phyloP scores from a whole-genome alignment of 1,140 invertebrate genomes.

The Procambarus clarkii region DNA sequence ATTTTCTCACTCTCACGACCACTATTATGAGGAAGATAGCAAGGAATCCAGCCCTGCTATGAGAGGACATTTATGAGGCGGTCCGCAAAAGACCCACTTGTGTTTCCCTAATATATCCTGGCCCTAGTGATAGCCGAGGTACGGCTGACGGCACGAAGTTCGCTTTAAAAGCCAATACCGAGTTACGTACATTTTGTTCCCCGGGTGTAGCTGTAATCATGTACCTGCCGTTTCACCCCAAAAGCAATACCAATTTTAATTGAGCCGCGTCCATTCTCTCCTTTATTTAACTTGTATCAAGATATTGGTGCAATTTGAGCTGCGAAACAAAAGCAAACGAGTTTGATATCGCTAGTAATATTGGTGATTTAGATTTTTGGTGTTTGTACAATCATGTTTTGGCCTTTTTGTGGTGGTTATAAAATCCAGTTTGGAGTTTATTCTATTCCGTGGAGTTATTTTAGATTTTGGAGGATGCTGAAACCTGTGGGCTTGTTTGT shows the following conservation, averaged over 20 bases:
- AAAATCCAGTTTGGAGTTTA: too few relatives aligned
- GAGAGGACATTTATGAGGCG: neutral
- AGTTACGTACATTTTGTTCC: neutral
- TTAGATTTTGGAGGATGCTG: too few relatives aligned
- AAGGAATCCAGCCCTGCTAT: neutral
- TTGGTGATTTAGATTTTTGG: too few relatives aligned
- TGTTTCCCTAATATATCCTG: neutral
- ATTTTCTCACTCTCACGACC: too few relatives aligned
- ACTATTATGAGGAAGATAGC: neutral
- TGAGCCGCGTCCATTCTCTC: neutral
- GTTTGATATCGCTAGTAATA: too few relatives aligned
- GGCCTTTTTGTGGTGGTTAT: too few relatives aligned
- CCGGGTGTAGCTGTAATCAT: neutral
- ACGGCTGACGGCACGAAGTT: neutral
- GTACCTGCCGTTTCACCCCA: neutral
- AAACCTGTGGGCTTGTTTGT: too few relatives aligned
- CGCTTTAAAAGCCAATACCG: neutral
- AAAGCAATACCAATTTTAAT: slow-evolving; percentile 6
- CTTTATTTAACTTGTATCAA: neutral
- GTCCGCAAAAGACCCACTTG: neutral
- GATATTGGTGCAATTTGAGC: neutral
- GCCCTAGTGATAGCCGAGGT: neutral
- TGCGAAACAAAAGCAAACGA: too few relatives aligned
- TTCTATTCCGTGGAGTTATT: too few relatives aligned
- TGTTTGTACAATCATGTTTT: too few relatives aligned